Evolutionary conservation across 1,140 invertebrate genomes (phyloP), one percentile per base, ranked within the genome.

Genomic region (Drosophila truncata): DNA sequence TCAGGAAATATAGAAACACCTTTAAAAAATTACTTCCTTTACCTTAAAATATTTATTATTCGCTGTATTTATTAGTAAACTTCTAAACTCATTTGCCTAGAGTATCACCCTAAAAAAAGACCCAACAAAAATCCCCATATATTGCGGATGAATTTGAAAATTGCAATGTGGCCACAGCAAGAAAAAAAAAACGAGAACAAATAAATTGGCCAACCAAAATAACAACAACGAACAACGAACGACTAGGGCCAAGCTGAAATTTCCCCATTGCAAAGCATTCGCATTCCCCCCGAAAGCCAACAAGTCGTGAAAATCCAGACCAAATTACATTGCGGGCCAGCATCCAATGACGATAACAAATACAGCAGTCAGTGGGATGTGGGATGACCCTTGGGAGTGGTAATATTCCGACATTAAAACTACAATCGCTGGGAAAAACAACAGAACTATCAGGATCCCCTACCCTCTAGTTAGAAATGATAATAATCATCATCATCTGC

Each of bases 361-460:
- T 50, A 35, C 42, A 25, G 44, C 42, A 49, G 25, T 14, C 50
- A 33, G 29, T 14, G 44, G 44, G 42, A 23, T 23, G 14, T 11
- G 62, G 37, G 33, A 7, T 54, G 46, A 14, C 66, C 63, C 66
- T 44, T 54, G 65, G 81, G 35, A n/a, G 54, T 74, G 64, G 60
- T 64, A 63, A 64, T 58, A 72, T 80, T 78, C 79, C 47, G 70
- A 72, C 84, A 88, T 81, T 90, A 84, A 84, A 78, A 87, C 69
- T 62, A 63, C 64, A 52, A 65, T 70, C 64, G 71, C 63, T 61
- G 44, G 23, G 23, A 27, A 50, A 50, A 50, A 50, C 49, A 50
- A 50, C 4, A 50, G 27, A 50, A 50, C 49, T 14, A n/a, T 11
- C 59, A 16, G 39, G n/a, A 52, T 8, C 62, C 35, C 39, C 29